Base-by-base conservation (phyloP, 2,888 invertebrate species). In the Polylopha cassiicola region DNA sequence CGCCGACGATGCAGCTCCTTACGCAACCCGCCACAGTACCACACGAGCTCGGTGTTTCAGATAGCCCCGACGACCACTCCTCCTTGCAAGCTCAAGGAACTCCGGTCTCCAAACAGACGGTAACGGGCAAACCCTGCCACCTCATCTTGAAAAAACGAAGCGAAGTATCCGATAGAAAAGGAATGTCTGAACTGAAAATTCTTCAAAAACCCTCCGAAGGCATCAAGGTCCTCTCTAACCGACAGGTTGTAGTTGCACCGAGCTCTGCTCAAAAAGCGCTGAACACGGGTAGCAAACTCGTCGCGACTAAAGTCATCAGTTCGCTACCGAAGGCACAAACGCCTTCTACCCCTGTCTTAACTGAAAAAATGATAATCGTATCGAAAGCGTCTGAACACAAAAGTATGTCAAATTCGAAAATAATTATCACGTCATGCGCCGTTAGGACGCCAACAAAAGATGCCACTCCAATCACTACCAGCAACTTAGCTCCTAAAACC, bases 341-440 rank as follows among this genome's bases (percentile, higher is more conserved):
- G 3, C 44, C 61, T 4, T 60, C 47, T 32, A 54, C 71, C 4
- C 71, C 73, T 1, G 47, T 61, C 2, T 47, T 64, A 43, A 48
- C 70, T 7, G 85, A 86, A 10, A 86, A 85, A 60, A 76, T 86
- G 73, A 77, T 86, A 15, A 78, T 86, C 1, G 84, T 86, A 3
- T 80, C 86, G 0, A 86, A 82, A 61, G 67, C 70, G 3, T 47
- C 64, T 1, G 81, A 81, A 34, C 65, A 55, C 36, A 80, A 72
- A 59, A 64, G 55, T 9, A 32, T 66, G 42, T 30, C 69, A 3
- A 74, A 65, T 45, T 69, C 81, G 1, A 84, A 82, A 64, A 67
- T 84, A 37, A 65, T 85, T 20, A 70, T 82, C 24, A 73, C 79
- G 1, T 67, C 71, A 0, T 73, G 82, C 0, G 54, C 69, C 3